Evolutionary conservation across 2,888 invertebrate species (phyloP), one percentile per base, ranked within the genome.

Genomic region (Griposia aprilina): DNA sequence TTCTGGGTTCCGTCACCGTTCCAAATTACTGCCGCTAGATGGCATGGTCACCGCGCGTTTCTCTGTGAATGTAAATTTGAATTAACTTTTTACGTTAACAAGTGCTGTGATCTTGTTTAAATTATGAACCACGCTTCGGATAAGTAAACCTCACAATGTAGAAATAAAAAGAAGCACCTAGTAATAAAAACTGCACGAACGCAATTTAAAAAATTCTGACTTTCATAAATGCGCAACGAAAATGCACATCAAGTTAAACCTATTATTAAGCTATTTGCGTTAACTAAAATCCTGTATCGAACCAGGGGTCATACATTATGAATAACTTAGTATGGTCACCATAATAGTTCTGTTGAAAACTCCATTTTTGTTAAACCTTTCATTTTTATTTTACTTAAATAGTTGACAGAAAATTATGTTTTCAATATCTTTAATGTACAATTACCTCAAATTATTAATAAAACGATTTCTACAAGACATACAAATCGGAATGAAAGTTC

Each of bases 271-370:
- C 10, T 17, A 10, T 65, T 23, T 15, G 23, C 36, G 7, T 48
- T 20, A 20, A 13, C 11, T n/a, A 36, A 73, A 41, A 23, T 11
- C 50, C 36, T 17, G 0, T 23, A 17, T 15, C 41, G 17, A 15
- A 15, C 45, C 15, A 63, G 45, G n/a, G n/a, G 30, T 63, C 75
- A 74, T 55, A 15, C 52, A 30, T 20, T 20, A 55, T 74, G 62
- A 76, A 45, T 70, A 36, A 74, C 26, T 70, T 50, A 62, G 26
- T 26, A 10, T 17, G n/a, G 1, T 2, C 15, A 23, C 15, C 60
- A 41, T 23, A 26, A 62, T 7, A 36, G 15, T 20, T 41, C 70
- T 20, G 20, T 41, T 50, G 1, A 20, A 15, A 67, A 15, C 41
- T 8, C 1, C 2, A 4, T 52, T n/a, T n/a, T 20, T 26, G 7